Base-by-base conservation (phyloP, 2,113 vertebrate genomes). In the Clarias batrachus region DNA sequence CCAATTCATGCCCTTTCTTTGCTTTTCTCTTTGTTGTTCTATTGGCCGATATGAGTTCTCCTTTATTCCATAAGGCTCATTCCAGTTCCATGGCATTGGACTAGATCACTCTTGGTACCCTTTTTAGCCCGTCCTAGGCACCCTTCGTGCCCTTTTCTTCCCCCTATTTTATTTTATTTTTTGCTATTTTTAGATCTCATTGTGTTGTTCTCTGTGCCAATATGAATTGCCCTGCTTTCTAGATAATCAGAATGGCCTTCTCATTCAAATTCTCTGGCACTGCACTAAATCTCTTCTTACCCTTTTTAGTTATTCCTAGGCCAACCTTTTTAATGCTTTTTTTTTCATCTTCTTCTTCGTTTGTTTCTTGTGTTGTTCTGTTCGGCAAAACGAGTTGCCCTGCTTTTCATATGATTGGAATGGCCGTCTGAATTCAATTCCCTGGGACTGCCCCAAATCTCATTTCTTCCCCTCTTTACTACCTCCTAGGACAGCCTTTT, bases 281-380 rank as follows among this genome's bases (percentile, higher is more conserved):
- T 54, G 73, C 73, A 80, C 63, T 73, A 60, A 82, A 82, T 82
- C 85, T 87, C 59, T 65, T 73, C 82, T 73, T 84, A 84, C 82
- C 68, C 82, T 84, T 84, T 84, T 84, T 84, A 84, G 82, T 73
- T 84, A 84, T 84, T 84, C 82, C 82, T 84, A 84, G 82, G 82
- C 82, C 82, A 84, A 73, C 82, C 62, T 73, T 37, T 83, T 62
- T 83, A 21, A 48, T 1, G 14, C 62, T 19, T 23, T 81, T 14
- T 21, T 56, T 30, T 21, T n/a, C n/a, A n/a, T n/a, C 57, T 73
- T 13, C 23, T 41, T 73, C 11, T 83, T 83, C 57, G 74, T 78
- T 78, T 78, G 74, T 56, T 65, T 82, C 23, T 82, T 66, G n/a
- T 30, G 65, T 70, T 54, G 48, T 83, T 86, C 79, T 66, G 56